phyloP scores from a whole-genome alignment of 2,113 vertebrate species.

The Rhinoderma darwinii region DNA sequence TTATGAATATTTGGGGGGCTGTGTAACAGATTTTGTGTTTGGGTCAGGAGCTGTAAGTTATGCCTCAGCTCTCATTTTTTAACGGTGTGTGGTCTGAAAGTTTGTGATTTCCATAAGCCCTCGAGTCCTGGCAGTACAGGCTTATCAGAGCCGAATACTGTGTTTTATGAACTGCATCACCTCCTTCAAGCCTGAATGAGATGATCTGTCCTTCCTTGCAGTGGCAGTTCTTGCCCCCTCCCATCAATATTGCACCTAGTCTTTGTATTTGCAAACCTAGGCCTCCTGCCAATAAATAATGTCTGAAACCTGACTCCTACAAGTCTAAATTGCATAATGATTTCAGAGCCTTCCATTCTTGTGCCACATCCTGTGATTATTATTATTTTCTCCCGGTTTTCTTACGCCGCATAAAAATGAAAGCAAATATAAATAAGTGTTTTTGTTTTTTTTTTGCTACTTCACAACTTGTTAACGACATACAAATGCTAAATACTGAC shows the following conservation, averaged over 20 bases:
- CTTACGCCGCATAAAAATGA: too few species aligned
- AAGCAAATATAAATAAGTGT: too few species aligned
- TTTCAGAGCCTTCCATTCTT: not conserved
- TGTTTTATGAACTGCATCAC: not conserved
- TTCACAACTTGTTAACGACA: not conserved
- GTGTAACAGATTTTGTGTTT: too few species aligned
- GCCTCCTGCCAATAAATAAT: conserved; percentile 41
- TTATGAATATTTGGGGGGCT: too few species aligned
- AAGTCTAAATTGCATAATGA: conserved; percentile 23
- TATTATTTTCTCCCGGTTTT: not conserved
- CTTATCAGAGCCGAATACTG: not conserved
- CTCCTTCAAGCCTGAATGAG: not conserved
- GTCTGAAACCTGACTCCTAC: conserved; percentile 38
- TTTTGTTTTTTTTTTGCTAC: not conserved
- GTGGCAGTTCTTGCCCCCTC: not conserved
- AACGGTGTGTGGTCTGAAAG: not conserved
- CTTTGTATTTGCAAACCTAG: conserved; percentile 41
- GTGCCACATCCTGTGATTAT: conserved; percentile 2
- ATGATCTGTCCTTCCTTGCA: not conserved
- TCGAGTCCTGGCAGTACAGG: not conserved
- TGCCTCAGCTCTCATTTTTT: too few species aligned
- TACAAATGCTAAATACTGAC: not conserved
- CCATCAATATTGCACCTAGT: conserved; percentile 10
- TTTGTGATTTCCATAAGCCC: not conserved
- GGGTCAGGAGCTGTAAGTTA: too few species aligned